A percentile compares a stretch with the other conserved stretches of the same genome.
These are phyloP conservation scores for Trachelus tabidus DNA, from an alignment of 2,888 invertebrate genomes.

Conservation along the genomic window DNA sequence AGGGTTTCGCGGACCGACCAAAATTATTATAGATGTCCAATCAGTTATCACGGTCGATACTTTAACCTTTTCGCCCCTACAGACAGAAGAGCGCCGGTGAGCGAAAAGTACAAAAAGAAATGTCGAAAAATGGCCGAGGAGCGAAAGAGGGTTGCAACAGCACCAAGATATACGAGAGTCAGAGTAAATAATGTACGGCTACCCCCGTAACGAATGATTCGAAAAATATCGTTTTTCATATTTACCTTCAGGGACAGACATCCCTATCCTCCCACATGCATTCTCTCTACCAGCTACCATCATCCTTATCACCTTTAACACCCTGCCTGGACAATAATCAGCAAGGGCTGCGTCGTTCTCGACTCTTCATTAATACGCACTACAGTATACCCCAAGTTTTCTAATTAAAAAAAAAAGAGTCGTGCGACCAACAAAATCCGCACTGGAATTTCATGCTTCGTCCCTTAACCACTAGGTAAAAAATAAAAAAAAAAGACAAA, in stretches of 20 bases:
- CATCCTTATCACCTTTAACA: neutral
- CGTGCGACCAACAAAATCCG: neutral
- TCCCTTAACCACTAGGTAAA: neutral
- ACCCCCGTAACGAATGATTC: slow-evolving; percentile 44
- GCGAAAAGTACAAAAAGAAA: slow-evolving; percentile 14
- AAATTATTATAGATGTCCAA: slow-evolving; percentile 1
- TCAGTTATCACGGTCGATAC: slow-evolving; percentile 38
- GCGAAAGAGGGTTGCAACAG: slow-evolving; percentile 8
- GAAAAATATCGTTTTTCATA: slow-evolving; percentile 40
- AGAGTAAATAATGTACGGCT: slow-evolving; percentile 50
- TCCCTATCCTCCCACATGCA: neutral
- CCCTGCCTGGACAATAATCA: neutral
- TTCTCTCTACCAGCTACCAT: neutral
- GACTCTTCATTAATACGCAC: neutral
- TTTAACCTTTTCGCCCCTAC: slow-evolving; percentile 18
- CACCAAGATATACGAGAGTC: slow-evolving; percentile 31
- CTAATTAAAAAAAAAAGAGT: neutral
- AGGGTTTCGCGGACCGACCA: neutral
- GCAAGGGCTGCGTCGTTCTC: neutral
- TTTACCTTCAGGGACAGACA: slow-evolving; percentile 27
- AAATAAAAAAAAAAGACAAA: slow-evolving; percentile 7
- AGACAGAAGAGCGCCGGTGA: neutral
- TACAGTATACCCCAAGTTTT: neutral
- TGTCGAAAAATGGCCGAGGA: slow-evolving; percentile 14
- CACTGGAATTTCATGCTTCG: neutral